These are phyloP conservation scores for Pungitius pungitius DNA, from an alignment of 2,113 vertebrate species.

Conservation along the genomic window DNA sequence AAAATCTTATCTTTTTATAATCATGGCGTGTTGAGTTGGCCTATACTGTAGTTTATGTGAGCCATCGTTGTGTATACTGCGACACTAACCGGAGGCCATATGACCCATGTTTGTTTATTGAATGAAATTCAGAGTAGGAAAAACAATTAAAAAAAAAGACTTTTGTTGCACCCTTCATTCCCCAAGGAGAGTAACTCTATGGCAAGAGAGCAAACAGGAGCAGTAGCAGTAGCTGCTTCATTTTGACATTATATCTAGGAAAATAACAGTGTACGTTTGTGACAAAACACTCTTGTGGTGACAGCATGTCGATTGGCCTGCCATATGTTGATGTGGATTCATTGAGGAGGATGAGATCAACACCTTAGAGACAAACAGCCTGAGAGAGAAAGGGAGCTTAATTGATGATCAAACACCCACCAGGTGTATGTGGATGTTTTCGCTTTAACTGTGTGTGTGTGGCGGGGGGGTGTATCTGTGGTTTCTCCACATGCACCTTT, in stretches of 20 bases:
- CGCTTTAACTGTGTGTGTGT: slow-evolving; percentile 30
- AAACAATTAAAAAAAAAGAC: no score
- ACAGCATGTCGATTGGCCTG: slow-evolving; percentile 22
- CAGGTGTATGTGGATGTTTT: slow-evolving; percentile 77
- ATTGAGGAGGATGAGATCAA: slow-evolving; percentile 37
- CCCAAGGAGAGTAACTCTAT: neutral
- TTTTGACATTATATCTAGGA: neutral
- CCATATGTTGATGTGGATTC: slow-evolving; percentile 29
- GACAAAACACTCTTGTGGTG: slow-evolving; percentile 16
- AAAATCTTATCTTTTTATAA: neutral
- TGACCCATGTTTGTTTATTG: no score
- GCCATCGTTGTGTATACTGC: no score
- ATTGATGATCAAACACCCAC: slow-evolving; percentile 80
- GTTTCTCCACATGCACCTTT: slow-evolving; percentile 55
- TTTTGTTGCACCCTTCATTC: neutral
- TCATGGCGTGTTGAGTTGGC: neutral
- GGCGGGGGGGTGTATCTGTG: slow-evolving; percentile 15
- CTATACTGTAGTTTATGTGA: neutral
- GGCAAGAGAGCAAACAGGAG: no score
- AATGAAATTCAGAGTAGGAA: no score
- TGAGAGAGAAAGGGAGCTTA: slow-evolving; percentile 63
- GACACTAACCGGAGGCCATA: no score
- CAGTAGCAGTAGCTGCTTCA: neutral
- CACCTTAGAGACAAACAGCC: slow-evolving; percentile 53
- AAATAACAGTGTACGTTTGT: neutral